phyloP scores from a whole-genome alignment of 2,888 invertebrate species.

The Tetramorium bicarinatum region DNA sequence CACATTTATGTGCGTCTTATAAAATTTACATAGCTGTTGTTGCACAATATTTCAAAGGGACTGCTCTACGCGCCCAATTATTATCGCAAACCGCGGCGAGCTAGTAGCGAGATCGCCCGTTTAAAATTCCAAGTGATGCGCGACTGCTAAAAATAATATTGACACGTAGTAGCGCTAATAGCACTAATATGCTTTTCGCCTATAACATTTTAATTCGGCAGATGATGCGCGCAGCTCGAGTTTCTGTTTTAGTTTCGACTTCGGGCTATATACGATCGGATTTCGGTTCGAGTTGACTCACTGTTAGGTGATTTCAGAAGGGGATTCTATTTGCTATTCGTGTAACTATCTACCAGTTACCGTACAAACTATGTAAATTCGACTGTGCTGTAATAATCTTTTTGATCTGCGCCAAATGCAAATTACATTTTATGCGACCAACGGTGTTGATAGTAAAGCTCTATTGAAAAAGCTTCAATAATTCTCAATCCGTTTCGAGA shows the following conservation, averaged over 20 bases:
- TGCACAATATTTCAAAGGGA: neutral
- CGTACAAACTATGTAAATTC: constrained; percentile 21
- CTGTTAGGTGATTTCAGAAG: neutral
- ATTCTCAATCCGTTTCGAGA: neutral
- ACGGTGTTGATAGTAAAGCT: constrained; percentile 5
- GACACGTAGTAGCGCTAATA: constrained; percentile 32
- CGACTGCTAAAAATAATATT: constrained; percentile 50
- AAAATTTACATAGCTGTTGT: neutral
- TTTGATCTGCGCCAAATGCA: neutral
- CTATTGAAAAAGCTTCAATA: neutral
- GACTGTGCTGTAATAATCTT: constrained; percentile 21
- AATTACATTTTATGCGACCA: neutral
- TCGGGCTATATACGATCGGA: constrained; percentile 9
- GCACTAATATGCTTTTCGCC: constrained; percentile 35
- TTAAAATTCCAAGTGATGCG: constrained; percentile 17
- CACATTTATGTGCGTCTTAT: neutral
- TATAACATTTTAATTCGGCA: constrained; percentile 50
- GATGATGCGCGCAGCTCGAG: constrained; percentile 16
- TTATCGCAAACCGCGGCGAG: neutral
- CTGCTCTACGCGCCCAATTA: neutral
- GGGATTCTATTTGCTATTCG: constrained; percentile 26
- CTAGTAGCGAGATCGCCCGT: neutral
- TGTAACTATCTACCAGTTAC: constrained; percentile 16
- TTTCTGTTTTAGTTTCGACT: constrained; percentile 41
- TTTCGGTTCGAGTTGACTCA: constrained; percentile 3